A percentile compares a stretch with the other conserved stretches of the same genome.
Evolutionary conservation across 2,113 vertebrate species (phyloP).

Genomic region (Serilophus lunatus): DNA sequence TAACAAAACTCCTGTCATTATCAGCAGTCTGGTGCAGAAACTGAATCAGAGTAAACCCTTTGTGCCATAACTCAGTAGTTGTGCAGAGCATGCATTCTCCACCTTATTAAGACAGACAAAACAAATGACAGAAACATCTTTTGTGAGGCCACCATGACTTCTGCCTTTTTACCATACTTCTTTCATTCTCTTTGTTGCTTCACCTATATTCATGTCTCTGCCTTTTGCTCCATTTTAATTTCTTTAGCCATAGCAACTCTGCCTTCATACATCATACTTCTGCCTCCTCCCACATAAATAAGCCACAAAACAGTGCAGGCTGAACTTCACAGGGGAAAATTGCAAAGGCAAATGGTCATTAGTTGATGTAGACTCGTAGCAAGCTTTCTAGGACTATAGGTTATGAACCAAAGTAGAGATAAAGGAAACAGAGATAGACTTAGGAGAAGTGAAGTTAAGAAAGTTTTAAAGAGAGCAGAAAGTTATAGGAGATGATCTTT

Average conservation of each 20-base stretch:
- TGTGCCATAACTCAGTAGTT: background rate
- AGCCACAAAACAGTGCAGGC: background rate
- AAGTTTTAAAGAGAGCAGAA: background rate
- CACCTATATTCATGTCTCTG: background rate
- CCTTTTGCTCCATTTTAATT: background rate
- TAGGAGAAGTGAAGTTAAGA: background rate
- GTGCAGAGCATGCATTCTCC: background rate
- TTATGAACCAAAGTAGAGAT: background rate
- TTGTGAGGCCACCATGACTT: background rate
- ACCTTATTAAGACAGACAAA: background rate
- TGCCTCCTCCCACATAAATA: background rate
- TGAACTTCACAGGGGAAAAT: background rate
- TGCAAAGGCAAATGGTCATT: background rate
- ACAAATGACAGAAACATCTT: background rate
- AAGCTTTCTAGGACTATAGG: background rate
- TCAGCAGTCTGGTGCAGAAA: background rate
- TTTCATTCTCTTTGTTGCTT: background rate
- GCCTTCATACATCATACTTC: background rate
- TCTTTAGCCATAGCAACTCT: slow-evolving; percentile 22
- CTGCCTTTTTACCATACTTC: background rate
- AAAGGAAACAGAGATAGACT: background rate
- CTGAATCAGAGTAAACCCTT: background rate
- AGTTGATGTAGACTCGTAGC: background rate
- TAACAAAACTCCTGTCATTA: background rate
- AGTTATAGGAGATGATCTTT: background rate